Percentiles rank a stretch among this genome's conserved stretches.
Evolutionary conservation across 1,140 invertebrate species (phyloP).

Genomic region (Hirudo medicinalis): DNA sequence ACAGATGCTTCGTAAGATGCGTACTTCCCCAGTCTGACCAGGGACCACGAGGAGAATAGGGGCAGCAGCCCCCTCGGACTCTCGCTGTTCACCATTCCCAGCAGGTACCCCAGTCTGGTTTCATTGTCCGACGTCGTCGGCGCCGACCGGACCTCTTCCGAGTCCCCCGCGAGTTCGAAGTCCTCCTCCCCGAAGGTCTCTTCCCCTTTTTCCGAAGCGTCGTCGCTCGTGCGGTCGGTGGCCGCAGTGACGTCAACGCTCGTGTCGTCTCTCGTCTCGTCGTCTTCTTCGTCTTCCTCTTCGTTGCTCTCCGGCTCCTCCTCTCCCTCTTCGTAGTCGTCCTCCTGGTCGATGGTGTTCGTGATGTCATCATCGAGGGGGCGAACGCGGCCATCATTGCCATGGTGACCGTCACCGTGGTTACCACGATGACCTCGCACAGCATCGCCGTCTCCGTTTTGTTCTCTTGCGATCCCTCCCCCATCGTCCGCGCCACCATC

Average conservation of each 20-base stretch:
- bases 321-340: constrained; percentile 15
- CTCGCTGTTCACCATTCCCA: constrained; percentile 70
- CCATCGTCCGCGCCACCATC: background rate
- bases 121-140: constrained; percentile 10
- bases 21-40: constrained; percentile 71
- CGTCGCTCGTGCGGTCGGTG: background rate
- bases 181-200: background rate
- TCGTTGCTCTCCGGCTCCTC: constrained; percentile 20
- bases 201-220: background rate
- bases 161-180: constrained; percentile 17
- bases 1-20: constrained; percentile 69
- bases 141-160: constrained; percentile 7
- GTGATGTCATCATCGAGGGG: constrained; percentile 9
- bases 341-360: constrained; percentile 14
- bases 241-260: background rate
- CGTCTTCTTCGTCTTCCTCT: constrained; percentile 23
- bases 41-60: constrained; percentile 79
- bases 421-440: too few relatives aligned
- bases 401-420: background rate
- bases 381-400: constrained; percentile 29
- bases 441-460: too few relatives aligned
- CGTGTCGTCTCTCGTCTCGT: constrained; percentile 6
- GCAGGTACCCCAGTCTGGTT: constrained; percentile 57
- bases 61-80: constrained; percentile 66
- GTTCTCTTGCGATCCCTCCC: too few relatives aligned